Evolutionary conservation across 2,113 vertebrate species (phyloP), one percentile per base, ranked within the genome.

Genomic region (Gulo gulo): DNA sequence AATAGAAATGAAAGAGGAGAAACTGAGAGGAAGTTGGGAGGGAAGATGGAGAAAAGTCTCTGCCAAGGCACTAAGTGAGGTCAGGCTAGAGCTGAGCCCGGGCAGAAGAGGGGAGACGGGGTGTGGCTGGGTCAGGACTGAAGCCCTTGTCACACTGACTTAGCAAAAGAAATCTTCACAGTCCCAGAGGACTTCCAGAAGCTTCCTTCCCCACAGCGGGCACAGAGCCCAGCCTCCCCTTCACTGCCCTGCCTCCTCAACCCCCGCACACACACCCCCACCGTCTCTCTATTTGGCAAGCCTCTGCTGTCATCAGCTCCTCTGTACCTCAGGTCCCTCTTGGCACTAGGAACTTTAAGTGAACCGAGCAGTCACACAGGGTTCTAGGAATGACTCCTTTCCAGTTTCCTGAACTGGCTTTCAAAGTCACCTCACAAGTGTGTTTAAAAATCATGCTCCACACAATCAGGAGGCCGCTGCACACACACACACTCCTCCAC

Each of bases 361-460:
- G 65, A 74, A 18, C 74, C 63, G 61, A 39, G 47, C 6, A 63
- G 71, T 42, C 36, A 1, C 61, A 31, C 14, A 20, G 85, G 67
- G 87, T 88, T 84, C 47, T 47, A 93, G 93, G 65, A 95, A 94
- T 57, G 69, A 39, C 50, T 78, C 29, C 8, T 82, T 93, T 89
- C 78, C 88, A n/a, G 34, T 78, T 97, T 96, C 92, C 86, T 87
- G 81, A 59, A 34, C 47, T 55, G 78, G n/a, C 88, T 86, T 81
- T 74, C 86, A 76, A 89, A 81, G 52, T 91, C 86, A 74, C 86
- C 73, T 47, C 80, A 23, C 61, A 91, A 80, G 12, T 67, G 14
- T 74, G 36, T 94, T 91, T 86, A 93, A 94, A 93, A 88, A 57
- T 24, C 42, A 55, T 2, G 12, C 69, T 67, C 21, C 42, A 21